These are phyloP conservation scores for Onychostruthus taczanowskii DNA, from an alignment of 2,113 vertebrate species.

Conservation along the genomic window DNA sequence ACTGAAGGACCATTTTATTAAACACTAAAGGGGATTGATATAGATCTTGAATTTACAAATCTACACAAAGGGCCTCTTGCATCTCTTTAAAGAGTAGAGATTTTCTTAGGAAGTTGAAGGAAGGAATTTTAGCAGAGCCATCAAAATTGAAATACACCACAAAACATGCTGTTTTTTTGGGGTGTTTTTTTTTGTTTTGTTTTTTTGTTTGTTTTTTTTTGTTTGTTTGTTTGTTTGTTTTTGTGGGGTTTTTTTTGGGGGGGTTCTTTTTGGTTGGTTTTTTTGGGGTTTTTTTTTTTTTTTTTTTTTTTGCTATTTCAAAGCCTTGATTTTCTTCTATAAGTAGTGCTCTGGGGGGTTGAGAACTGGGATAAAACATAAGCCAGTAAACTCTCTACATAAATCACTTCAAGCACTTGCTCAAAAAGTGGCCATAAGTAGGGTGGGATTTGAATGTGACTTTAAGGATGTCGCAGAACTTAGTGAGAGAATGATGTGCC, in stretches of 20 bases:
- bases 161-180: neutral
- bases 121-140: neutral
- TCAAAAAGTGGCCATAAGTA: neutral
- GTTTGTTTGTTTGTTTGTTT: no score
- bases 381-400: neutral
- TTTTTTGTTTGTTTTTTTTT: no score
- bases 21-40: neutral
- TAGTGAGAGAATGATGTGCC: accelerated
- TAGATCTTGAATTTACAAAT: neutral
- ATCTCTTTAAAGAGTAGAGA: neutral
- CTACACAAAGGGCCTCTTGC: neutral
- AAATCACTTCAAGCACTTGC: neutral
- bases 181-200: neutral
- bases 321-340: neutral
- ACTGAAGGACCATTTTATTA: neutral
- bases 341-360: neutral
- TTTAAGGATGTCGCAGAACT: neutral
- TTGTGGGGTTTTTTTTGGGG: no score
- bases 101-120: neutral
- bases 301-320: neutral
- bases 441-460: neutral
- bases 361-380: neutral
- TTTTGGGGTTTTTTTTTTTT: neutral
- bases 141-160: accelerated
- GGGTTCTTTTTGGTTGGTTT: no score